Percentiles rank a stretch among this genome's conserved stretches.
phyloP scores from a whole-genome alignment of 2,113 vertebrate species.

The Lates calcarifer region DNA sequence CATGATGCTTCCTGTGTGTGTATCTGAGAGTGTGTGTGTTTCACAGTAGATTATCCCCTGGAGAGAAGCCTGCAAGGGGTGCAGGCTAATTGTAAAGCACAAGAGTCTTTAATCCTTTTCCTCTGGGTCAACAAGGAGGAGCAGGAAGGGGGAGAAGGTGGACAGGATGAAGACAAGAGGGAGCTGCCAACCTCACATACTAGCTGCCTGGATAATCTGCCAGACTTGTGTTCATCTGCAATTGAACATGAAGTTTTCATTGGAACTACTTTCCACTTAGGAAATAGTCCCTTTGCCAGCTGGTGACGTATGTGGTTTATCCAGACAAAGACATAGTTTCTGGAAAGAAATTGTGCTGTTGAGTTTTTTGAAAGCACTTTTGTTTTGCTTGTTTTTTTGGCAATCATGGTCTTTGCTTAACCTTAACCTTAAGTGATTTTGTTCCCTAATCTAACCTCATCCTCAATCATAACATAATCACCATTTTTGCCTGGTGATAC shows the following conservation, averaged over 20 bases:
- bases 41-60: neutral
- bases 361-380: neutral
- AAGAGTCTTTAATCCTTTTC: slow-evolving; percentile 52
- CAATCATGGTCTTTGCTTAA: no score
- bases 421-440: no score
- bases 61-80: slow-evolving; percentile 45
- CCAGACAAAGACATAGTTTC: neutral
- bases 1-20: slow-evolving; percentile 64
- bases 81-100: slow-evolving; percentile 47
- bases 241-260: slow-evolving; percentile 4
- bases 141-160: slow-evolving; percentile 23
- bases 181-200: neutral
- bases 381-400: no score
- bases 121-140: slow-evolving; percentile 33
- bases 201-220: slow-evolving; percentile 25
- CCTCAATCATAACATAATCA: no score
- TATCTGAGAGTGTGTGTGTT: slow-evolving; percentile 19
- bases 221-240: slow-evolving; percentile 36
- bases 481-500: no score
- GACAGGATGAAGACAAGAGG: slow-evolving; percentile 23
- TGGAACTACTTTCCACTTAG: neutral
- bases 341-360: neutral
- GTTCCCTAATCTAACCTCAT: no score
- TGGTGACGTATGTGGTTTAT: neutral
- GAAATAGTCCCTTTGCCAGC: neutral